phyloP scores from a whole-genome alignment of 2,797 vertebrate genomes.

The Gastrophryne carolinensis region DNA sequence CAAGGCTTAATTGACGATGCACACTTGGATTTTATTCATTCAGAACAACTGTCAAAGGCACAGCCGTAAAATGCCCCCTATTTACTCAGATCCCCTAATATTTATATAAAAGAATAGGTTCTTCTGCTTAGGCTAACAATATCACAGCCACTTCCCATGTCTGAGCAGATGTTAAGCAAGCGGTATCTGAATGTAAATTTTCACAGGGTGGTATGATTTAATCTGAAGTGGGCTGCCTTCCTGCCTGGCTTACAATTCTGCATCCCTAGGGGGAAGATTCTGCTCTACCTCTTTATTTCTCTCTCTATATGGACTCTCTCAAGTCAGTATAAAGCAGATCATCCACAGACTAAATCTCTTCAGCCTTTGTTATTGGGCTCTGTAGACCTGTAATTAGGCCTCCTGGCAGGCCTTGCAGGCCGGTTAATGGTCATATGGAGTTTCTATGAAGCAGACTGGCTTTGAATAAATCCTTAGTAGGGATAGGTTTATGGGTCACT shows the following conservation, averaged over 20 bases:
- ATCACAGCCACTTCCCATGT: constrained; percentile 61
- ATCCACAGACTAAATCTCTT: constrained; percentile 96
- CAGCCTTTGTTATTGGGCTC: constrained; percentile 96
- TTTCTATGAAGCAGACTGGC: constrained; percentile 82
- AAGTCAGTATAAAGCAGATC: constrained; percentile 98
- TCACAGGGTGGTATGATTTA: constrained; percentile 84
- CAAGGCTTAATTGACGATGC: constrained; percentile 42
- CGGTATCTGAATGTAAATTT: constrained; percentile 97
- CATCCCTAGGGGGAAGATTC: constrained; percentile 90
- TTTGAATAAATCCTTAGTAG: constrained; percentile 87
- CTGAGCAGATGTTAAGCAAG: constrained; percentile 92
- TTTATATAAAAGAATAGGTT: constrained; percentile 55
- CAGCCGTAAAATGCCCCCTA: constrained; percentile 48
- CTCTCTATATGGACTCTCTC: constrained; percentile 94
- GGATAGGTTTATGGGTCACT: constrained; percentile 96
- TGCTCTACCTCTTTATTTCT: constrained; percentile 84
- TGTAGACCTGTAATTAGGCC: constrained; percentile 97
- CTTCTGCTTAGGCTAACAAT: constrained; percentile 57
- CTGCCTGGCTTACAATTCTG: constrained; percentile 76
- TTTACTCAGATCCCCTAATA: constrained; percentile 51
- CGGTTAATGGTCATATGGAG: constrained; percentile 87
- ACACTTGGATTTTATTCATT: constrained; percentile 37
- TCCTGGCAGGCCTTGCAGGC: constrained; percentile 82
- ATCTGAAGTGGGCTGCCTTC: constrained; percentile 78
- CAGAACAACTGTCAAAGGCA: constrained; percentile 15